Base-by-base conservation (phyloP, 2,113 vertebrate species). In the Notothenia rossii region DNA sequence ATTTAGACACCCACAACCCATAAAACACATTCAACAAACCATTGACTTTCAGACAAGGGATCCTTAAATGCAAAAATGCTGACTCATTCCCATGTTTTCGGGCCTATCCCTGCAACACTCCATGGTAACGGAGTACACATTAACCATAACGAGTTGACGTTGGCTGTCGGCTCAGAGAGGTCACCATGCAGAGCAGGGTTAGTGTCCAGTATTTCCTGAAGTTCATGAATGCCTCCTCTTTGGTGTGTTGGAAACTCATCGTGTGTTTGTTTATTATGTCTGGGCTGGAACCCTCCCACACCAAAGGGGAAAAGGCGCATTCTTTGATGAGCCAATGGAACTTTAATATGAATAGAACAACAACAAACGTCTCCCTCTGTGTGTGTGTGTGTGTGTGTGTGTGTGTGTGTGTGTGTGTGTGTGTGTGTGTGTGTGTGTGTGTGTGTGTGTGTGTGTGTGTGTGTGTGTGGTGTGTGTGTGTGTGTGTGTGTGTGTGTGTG, bases 251-350 rank as follows among this genome's bases (percentile, higher is more conserved):
- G 79, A 64, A 89, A 81, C 20, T 79, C n/a, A n/a, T 50, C 36
- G 69, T 74, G 73, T 81, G 81, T 82, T 75, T 90, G 79, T 87
- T 87, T 77, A 77, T 78, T 86, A 85, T 81, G 87, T 88, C 72
- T 87, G 11, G 56, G 72, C 46, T 50, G 56, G 76, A 87, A 77
- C 69, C 81, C 61, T 61, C 67, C 0, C 22, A 63, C 56, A 68
- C 76, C 70, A 60, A 79, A 89, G 72, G 83, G 80, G 81, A 90
- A 79, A 63, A 36, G 80, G 70, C 51, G 71, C 20, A 56, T 77
- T 81, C 77, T 77, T 79, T 82, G 83, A 90, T 90, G 90, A 87
- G 75, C 81, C 56, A 83, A 79, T 88, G 77, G 82, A 91, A 90
- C 29, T 49, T 50, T 1, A 79, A 69, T n/a, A 55, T 67, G 29